A percentile compares a stretch with the other conserved stretches of the same genome.
phyloP scores from a whole-genome alignment of 2,888 invertebrate genomes.

The Onchidella celtica region DNA sequence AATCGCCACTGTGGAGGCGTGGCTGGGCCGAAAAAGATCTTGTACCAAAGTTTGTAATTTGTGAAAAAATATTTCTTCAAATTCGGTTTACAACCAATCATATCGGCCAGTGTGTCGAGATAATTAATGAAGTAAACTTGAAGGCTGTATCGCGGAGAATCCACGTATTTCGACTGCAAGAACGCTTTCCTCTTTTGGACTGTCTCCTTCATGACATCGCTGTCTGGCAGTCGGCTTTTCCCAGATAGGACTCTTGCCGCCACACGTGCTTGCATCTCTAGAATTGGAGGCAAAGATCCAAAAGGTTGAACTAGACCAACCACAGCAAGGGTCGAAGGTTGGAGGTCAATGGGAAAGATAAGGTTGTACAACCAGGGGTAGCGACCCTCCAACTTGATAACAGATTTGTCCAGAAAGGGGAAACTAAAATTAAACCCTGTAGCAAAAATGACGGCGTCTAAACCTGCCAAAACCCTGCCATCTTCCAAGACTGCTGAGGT shows the following conservation, averaged over 20 bases:
- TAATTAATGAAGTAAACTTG: constrained; percentile 64
- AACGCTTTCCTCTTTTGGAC: constrained; percentile 56
- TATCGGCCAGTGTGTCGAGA: too few relatives aligned
- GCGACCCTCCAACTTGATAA: constrained; percentile 49
- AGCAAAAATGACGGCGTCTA: constrained; percentile 61
- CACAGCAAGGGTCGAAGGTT: constrained; percentile 59
- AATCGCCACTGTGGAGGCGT: constrained; percentile 63
- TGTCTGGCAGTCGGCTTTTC: constrained; percentile 52
- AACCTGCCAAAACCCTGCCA: constrained; percentile 54
- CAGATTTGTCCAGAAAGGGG: constrained; percentile 58
- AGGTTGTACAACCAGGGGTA: constrained; percentile 57
- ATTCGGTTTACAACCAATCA: too few relatives aligned
- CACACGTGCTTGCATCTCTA: constrained; percentile 62
- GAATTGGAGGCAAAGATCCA: constrained; percentile 61
- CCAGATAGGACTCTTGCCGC: constrained; percentile 59
- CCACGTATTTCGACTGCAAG: constrained; percentile 57
- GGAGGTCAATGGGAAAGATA: constrained; percentile 6
- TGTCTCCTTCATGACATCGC: background rate
- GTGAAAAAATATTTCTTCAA: too few relatives aligned
- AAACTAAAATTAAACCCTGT: constrained; percentile 62
- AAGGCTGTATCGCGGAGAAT: constrained; percentile 60
- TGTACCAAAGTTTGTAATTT: constrained; percentile 58
- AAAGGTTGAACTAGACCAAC: constrained; percentile 65
- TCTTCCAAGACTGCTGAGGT: constrained; percentile 59
- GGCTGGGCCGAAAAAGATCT: constrained; percentile 56